These are phyloP conservation scores for Indri indri DNA, from an alignment of 2,113 vertebrate species.

Conservation along the genomic window DNA sequence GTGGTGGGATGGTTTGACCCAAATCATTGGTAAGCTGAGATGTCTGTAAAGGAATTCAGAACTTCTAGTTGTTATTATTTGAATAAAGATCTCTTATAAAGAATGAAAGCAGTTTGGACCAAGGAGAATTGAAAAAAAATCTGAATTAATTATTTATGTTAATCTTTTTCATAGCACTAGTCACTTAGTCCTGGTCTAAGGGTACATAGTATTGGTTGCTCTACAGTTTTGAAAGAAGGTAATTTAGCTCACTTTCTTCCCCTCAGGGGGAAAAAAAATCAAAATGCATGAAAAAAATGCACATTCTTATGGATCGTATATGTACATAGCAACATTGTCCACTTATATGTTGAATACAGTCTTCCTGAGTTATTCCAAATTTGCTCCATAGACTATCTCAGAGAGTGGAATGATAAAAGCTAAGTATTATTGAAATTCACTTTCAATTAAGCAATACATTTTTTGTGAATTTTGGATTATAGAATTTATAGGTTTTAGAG, in stretches of 20 bases:
- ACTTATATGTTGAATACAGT: background rate
- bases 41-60: conserved; percentile 19
- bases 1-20: background rate
- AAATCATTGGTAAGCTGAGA: conserved; percentile 24
- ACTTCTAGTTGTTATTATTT: conserved; percentile 37
- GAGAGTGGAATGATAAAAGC: background rate
- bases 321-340: background rate
- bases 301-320: background rate
- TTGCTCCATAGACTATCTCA: background rate
- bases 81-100: conserved; percentile 23
- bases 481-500: conserved; percentile 9
- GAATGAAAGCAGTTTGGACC: conserved; percentile 23
- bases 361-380: background rate
- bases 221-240: background rate
- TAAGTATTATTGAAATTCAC: conserved; percentile 4
- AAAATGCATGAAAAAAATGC: background rate
- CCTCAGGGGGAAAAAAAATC: background rate
- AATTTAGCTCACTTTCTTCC: conserved; percentile 29
- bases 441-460: conserved; percentile 32
- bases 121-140: conserved; percentile 43
- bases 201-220: background rate
- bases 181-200: conserved; percentile 1
- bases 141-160: background rate
- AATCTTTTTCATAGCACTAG: conserved; percentile 5
- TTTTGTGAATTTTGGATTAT: background rate